Evolutionary conservation across 2,113 vertebrate species (phyloP), one percentile per base, ranked within the genome.

Genomic region (Microtus pennsylvanicus): DNA sequence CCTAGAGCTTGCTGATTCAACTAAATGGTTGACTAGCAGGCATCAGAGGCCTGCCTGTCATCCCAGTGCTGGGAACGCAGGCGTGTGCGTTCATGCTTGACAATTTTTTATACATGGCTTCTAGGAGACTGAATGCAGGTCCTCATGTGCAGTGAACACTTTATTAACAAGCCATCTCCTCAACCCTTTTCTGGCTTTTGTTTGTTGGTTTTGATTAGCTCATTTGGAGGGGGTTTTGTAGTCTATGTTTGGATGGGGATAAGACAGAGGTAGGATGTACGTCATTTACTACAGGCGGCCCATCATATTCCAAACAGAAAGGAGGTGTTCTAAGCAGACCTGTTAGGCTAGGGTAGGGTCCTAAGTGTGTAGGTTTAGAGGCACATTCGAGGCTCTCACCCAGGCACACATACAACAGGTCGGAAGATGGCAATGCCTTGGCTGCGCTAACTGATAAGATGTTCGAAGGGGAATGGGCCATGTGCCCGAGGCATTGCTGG

Each of bases 281-380:
- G 58, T 76, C 58, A 94, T 94, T 96, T 88, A n/a, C n/a, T 55
- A 45, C 3, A 65, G 47, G 42, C 38, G 45, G 38, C 3, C 50
- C 28, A 58, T 76, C 13, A 91, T 58, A 78, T 88, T 93, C 58
- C 72, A 93, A 95, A 55, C n/a, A 93, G 50, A n/a, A 94, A 70
- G 88, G 11, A 69, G 22, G 80, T 12, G 42, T 77, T 87, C 76
- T 74, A 63, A 81, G 69, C 50, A 50, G 28, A 55, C 13, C 24
- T 70, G 3, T 50, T 16, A 67, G 28, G 67, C 30, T 63, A 7
- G 45, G 35, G 22, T 22, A 12, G 14, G 28, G 22, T 17, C n/a
- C n/a, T 91, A 52, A 50, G 87, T 55, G 55, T 50, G 35, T 5
- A 28, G 33, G 61, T 61, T 67, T 89, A 65, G 58, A 81, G 81